Evolutionary conservation across 2,888 invertebrate genomes (phyloP).

Genomic region (Xanthorhoe spadicearia): DNA sequence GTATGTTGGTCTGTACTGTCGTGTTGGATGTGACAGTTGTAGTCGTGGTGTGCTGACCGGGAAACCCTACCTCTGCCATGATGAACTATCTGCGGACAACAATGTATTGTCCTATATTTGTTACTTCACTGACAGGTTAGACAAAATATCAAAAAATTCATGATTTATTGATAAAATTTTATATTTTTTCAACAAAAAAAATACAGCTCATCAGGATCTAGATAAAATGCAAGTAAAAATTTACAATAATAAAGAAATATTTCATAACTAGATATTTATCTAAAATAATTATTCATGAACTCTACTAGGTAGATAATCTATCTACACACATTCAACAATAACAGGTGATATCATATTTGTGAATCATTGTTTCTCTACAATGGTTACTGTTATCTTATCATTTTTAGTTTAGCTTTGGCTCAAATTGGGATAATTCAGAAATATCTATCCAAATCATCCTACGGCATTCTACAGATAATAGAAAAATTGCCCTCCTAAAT

Average conservation of each 20-base stretch:
- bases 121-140: no score
- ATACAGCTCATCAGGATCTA: no score
- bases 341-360: conserved; percentile 21
- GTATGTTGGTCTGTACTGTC: conserved; percentile 88
- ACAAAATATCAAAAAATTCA: no score
- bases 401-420: conserved; percentile 12
- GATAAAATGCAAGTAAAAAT: no score
- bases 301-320: not conserved
- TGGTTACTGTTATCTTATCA: conserved; percentile 32
- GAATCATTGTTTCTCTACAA: conserved; percentile 27
- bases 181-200: no score
- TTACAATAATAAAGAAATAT: no score
- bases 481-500: no score
- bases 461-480: not conserved
- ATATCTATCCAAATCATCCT: no score
- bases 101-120: no score
- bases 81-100: conserved; percentile 46
- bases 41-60: conserved; percentile 90
- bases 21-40: conserved; percentile 88
- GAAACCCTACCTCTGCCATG: conserved; percentile 88
- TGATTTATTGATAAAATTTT: no score
- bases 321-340: conserved; percentile 2
- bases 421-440: not conserved
- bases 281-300: not conserved
- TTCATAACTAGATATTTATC: no score